Base-by-base conservation (phyloP, 37 sponge, comb jelly and placozoan genomes). In the Mnemiopsis leidyi region DNA sequence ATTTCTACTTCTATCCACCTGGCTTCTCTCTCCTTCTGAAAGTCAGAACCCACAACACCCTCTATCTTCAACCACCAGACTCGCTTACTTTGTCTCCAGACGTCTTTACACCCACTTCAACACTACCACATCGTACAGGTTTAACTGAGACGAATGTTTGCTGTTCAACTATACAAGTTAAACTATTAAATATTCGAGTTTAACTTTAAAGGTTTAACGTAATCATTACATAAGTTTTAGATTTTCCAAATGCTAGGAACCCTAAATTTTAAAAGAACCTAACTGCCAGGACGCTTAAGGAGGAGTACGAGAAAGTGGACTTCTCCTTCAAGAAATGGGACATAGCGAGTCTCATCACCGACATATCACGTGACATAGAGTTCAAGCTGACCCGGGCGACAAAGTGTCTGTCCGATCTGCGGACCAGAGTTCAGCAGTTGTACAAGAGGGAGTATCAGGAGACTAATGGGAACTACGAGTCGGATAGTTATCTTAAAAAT, bases 271-370 rank as follows among this genome's bases (percentile, higher is more conserved):
- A n/a, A n/a, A n/a, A n/a, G n/a, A n/a, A n/a, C n/a, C n/a, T n/a
- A n/a, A n/a, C n/a, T n/a, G 5, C 37, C 82, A 85, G 90, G 61
- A 28, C 24, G 39, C 29, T 85, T 1, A 85, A 85, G 39, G 90
- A 85, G 36, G 90, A 85, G 35, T 85, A 85, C 90, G 36, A 26
- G 3, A 33, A 37, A 32, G 33, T 40, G 39, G 90, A 85, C 39
- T 85, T 32, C 29, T 40, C 90, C 2, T 85, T 85, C 48, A 38
- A 39, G 61, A 85, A 85, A 26, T 85, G 90, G 90, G 61, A 38
- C 35, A 40, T 85, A 39, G 29, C 40, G 1, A 85, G 24, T 18
- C 30, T 85, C 0, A 21, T 40, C 0, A 1, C 40, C 2, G 90
- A 85, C 26, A 16, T 85, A 3, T 35, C 90, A 5, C 38, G 35